phyloP scores from a whole-genome alignment of 2,797 vertebrate genomes.

The Schizopygopsis malacanthus region DNA sequence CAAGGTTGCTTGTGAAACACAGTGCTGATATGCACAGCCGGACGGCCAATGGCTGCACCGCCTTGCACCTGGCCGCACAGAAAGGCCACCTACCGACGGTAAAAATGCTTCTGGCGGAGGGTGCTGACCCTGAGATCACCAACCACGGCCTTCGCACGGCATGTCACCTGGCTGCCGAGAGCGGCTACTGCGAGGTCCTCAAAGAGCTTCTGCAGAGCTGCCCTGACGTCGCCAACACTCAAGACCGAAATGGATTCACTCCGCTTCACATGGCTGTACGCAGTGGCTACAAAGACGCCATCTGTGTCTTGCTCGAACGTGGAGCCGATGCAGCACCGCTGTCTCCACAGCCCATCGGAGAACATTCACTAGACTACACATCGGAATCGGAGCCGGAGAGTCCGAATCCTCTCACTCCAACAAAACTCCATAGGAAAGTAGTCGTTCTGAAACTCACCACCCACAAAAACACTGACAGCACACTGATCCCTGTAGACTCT shows the following conservation, averaged over 20 bases:
- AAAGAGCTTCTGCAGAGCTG: conserved; percentile 82
- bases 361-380: conserved; percentile 61
- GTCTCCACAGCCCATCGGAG: conserved; percentile 58
- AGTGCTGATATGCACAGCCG: conserved; percentile 76
- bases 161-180: conserved; percentile 85
- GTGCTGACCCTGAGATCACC: conserved; percentile 73
- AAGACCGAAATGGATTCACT: conserved; percentile 81
- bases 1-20: conserved; percentile 90
- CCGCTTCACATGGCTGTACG: conserved; percentile 84
- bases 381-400: conserved; percentile 59
- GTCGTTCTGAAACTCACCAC: conserved; percentile 82
- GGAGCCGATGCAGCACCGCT: conserved; percentile 68
- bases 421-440: conserved; percentile 77
- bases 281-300: conserved; percentile 77
- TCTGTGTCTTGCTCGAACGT: conserved; percentile 79
- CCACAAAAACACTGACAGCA: conserved; percentile 63
- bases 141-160: conserved; percentile 77
- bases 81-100: conserved; percentile 86
- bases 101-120: conserved; percentile 88
- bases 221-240: conserved; percentile 69
- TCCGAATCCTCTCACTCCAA: conserved; percentile 37
- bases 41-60: conserved; percentile 82
- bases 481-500: conserved; percentile 50
- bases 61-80: conserved; percentile 88
- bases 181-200: conserved; percentile 84